Percentiles rank a stretch among this genome's conserved stretches.
These are phyloP conservation scores for Propsilocerus akamusi DNA, from an alignment of 1,140 invertebrate species.

Conservation along the genomic window DNA sequence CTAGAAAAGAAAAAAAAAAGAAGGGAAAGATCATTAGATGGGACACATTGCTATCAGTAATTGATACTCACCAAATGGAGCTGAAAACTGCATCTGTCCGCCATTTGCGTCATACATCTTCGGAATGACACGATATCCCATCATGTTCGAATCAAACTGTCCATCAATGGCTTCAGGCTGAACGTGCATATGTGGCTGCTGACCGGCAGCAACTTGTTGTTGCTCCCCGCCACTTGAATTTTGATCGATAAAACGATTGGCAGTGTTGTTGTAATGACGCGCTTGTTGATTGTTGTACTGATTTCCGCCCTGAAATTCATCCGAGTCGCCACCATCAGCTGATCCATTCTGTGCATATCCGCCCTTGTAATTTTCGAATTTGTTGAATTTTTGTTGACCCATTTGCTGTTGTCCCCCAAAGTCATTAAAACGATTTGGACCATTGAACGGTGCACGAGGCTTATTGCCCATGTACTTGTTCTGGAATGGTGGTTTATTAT, in stretches of 20 bases:
- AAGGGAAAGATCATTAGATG: no score
- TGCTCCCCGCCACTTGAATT: background rate
- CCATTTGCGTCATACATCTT: no score
- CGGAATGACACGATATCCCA: background rate
- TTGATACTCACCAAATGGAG: background rate
- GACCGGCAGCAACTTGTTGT: background rate
- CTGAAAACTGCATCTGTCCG: background rate
- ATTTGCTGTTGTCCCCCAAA: background rate
- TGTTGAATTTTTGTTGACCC: background rate
- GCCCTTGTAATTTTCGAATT: background rate
- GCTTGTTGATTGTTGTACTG: background rate
- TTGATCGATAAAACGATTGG: background rate
- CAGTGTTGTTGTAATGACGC: background rate
- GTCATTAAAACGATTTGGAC: conserved; percentile 9
- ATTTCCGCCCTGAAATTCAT: background rate
- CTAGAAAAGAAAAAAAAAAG: no score
- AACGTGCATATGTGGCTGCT: background rate
- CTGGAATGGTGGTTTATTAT: background rate
- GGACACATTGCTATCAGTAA: background rate
- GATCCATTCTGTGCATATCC: background rate
- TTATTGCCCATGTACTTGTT: conserved; percentile 11
- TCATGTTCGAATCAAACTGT: background rate
- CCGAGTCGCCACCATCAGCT: background rate
- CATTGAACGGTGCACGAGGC: conserved; percentile 18
- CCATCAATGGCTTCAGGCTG: background rate